Conservation (phyloP, 2,888 invertebrate species). For the Lasioglossum morio region DNA sequence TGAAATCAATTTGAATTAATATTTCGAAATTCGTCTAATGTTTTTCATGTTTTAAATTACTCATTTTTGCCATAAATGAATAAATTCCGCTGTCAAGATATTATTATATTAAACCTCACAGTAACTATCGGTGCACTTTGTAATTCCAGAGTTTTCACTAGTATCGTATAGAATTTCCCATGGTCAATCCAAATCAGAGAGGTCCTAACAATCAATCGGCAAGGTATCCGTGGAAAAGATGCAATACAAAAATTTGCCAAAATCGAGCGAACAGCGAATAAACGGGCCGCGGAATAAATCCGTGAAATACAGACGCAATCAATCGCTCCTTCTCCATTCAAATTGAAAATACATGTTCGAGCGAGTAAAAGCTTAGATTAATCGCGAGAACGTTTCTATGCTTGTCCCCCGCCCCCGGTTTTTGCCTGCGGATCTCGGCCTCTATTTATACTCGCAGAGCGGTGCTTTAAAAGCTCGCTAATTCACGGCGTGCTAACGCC, state of each 20-base stretch:
- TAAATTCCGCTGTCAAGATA: too few species aligned
- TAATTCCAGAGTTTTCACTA: too few species aligned
- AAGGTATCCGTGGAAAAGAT: not conserved
- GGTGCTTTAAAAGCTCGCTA: constrained; percentile 63
- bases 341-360: constrained; percentile 6
- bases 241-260: not conserved
- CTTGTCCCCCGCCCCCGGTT: not conserved
- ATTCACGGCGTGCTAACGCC: constrained; percentile 61
- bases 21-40: too few species aligned
- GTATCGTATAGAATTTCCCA: too few species aligned
- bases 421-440: not conserved
- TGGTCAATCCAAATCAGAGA: not conserved
- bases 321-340: not conserved
- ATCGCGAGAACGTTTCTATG: constrained; percentile 30
- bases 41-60: too few species aligned
- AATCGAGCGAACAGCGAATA: not conserved
- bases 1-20: too few species aligned
- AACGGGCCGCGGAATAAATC: not conserved
- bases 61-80: too few species aligned
- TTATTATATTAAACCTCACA: too few species aligned
- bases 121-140: too few species aligned
- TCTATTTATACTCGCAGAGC: constrained; percentile 54
- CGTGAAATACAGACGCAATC: not conserved
- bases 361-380: constrained; percentile 25
- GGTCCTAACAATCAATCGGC: too few species aligned